Conservation (phyloP, 2,888 invertebrate species). For the Phlogophora meticulosa region DNA sequence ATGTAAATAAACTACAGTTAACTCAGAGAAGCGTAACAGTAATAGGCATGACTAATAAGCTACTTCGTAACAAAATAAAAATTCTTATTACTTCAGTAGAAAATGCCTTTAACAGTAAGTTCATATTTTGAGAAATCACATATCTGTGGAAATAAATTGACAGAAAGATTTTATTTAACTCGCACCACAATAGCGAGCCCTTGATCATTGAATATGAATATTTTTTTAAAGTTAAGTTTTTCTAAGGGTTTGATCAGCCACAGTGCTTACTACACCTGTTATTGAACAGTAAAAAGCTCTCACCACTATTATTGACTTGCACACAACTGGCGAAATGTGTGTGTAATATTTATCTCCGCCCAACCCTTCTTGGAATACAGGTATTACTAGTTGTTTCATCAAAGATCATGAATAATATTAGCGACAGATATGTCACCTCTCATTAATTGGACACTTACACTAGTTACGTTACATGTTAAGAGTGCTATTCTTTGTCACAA, state of each 20-base stretch:
- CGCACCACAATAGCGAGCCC: not conserved
- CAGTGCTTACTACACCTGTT: not conserved
- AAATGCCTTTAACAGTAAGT: conserved; percentile 20
- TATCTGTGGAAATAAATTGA: not conserved
- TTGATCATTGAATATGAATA: conserved; percentile 1
- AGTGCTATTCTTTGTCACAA: conserved; percentile 75
- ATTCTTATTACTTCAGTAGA: conserved; percentile 18
- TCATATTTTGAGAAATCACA: conserved; percentile 17
- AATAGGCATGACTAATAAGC: conserved; percentile 7
- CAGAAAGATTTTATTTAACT: not conserved
- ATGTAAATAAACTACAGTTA: conserved; percentile 14
- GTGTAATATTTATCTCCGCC: too few species aligned
- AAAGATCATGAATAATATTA: not conserved
- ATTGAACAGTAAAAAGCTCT: not conserved
- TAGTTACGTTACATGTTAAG: conserved; percentile 11
- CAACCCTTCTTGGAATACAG: too few species aligned
- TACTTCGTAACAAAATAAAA: conserved; percentile 14
- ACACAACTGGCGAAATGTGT: too few species aligned
- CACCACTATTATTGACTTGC: too few species aligned
- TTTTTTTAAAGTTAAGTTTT: not conserved
- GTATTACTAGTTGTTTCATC: too few species aligned
- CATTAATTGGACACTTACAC: not conserved
- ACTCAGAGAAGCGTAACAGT: conserved; percentile 6
- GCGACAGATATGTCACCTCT: conserved; percentile 28
- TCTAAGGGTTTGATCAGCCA: not conserved